Evolutionary conservation across 2,113 vertebrate genomes (phyloP), one percentile per base, ranked within the genome.

Genomic region (Sceloporus tristichus): DNA sequence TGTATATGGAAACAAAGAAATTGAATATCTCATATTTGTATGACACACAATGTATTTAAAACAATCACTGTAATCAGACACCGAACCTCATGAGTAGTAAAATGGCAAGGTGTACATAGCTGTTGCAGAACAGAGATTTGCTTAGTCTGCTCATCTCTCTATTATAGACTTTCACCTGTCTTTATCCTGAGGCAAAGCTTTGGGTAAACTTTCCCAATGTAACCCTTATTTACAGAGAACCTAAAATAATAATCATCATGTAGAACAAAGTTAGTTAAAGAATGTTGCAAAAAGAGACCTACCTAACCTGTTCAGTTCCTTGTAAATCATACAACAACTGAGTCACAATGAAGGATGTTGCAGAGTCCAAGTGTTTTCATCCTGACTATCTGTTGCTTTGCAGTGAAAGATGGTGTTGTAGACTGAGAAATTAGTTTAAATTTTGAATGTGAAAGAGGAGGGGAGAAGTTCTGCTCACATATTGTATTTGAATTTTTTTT

Each of bases 281-380:
- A 87, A 87, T 80, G 66, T 48, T 78, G 74, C 65, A 34, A 73
- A 80, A 73, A 87, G 78, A 80, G 78, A 80, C 68, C 66, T 71
- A 40, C 73, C 85, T 38, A 56, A 80, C 78, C 79, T 87, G 77
- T 59, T 87, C 48, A 29, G 76, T 53, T 42, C 48, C 48, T 66
- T 73, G 68, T 73, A 54, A 84, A 56, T 19, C 73, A 48, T 84
- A 34, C 73, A 54, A 54, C 34, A 18, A 34, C n/a, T 56, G 82
- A 73, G 48, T 84, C 48, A 73, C n/a, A 9, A 73, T 73, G 48
- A 73, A 84, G 71, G 48, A 54, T 84, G 73, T 73, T 80, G 5
- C 53, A 40, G 21, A 71, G 77, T 5, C 54, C n/a, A 62, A 86
- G 48, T 65, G 54, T 23, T 25, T 70, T 73, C 68, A 40, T 70